Percentiles rank a stretch among this genome's conserved stretches.
Conservation (phyloP, 2,888 invertebrate genomes). For the Hirtodrosophila confusa region DNA sequence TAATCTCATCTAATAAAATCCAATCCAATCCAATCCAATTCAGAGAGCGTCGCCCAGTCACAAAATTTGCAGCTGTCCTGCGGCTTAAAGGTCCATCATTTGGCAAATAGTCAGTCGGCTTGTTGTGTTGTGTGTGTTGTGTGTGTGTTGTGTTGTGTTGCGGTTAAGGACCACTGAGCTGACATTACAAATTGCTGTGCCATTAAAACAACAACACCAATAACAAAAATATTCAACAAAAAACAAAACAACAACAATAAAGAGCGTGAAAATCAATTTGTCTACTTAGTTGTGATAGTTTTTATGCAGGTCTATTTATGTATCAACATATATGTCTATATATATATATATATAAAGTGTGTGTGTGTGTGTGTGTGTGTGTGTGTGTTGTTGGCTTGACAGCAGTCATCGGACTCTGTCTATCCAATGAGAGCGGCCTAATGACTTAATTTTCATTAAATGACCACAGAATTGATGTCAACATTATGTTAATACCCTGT, state of each 20-base stretch:
- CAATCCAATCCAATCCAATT: background rate
- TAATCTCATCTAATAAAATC: slow-evolving; percentile 10
- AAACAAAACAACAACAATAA: slow-evolving; percentile 42
- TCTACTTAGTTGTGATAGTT: slow-evolving; percentile 48
- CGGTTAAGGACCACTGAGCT: slow-evolving; percentile 25
- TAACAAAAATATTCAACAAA: slow-evolving; percentile 7
- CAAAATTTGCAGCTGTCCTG: slow-evolving; percentile 15
- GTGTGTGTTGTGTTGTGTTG: slow-evolving; percentile 31
- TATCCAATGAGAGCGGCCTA: slow-evolving; percentile 38
- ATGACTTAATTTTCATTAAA: slow-evolving; percentile 68
- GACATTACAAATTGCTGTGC: slow-evolving; percentile 49
- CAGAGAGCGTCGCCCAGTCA: background rate
- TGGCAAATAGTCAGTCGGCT: slow-evolving; percentile 27
- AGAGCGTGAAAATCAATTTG: slow-evolving; percentile 63
- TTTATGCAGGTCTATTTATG: slow-evolving; percentile 27
- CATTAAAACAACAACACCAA: slow-evolving; percentile 45
- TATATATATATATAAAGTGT: background rate
- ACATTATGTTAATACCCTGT: slow-evolving; percentile 47
- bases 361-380: slow-evolving; percentile 11
- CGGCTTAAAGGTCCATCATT: slow-evolving; percentile 15
- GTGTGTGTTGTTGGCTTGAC: slow-evolving; percentile 25
- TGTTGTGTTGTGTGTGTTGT: slow-evolving; percentile 19
- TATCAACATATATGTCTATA: background rate
- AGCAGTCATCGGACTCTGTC: slow-evolving; percentile 24
- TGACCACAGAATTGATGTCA: slow-evolving; percentile 61